These are phyloP conservation scores for Tiliqua scincoides DNA, from an alignment of 2,113 vertebrate genomes.

Conservation along the genomic window DNA sequence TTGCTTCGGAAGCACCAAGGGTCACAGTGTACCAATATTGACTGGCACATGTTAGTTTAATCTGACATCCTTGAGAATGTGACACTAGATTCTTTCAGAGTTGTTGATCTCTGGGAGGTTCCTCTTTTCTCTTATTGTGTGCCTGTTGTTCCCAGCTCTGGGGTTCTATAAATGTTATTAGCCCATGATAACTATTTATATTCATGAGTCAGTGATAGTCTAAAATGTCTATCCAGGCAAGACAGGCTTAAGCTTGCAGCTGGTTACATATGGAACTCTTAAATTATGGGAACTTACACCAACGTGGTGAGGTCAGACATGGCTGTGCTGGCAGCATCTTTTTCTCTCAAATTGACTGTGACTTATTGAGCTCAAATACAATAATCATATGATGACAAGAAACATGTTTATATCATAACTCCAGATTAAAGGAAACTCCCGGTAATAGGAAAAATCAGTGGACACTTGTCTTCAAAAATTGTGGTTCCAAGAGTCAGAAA, in stretches of 20 bases:
- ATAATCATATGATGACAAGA: slow-evolving; percentile 27
- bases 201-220: slow-evolving; percentile 79
- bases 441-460: neutral
- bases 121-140: slow-evolving; percentile 38
- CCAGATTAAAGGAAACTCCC: neutral
- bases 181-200: slow-evolving; percentile 76
- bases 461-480: slow-evolving; percentile 13
- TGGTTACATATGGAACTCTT: slow-evolving; percentile 32
- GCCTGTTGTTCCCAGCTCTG: slow-evolving; percentile 68
- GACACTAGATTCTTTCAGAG: slow-evolving; percentile 78
- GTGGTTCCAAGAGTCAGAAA: neutral
- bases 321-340: neutral
- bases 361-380: neutral
- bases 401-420: slow-evolving; percentile 16
- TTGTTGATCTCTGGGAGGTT: slow-evolving; percentile 78
- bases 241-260: slow-evolving; percentile 55
- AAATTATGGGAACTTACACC: slow-evolving; percentile 60
- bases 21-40: slow-evolving; percentile 96
- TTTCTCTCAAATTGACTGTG: neutral
- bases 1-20: slow-evolving; percentile 89
- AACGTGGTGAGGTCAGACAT: neutral
- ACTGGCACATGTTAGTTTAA: slow-evolving; percentile 91
- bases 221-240: slow-evolving; percentile 66
- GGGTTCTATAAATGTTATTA: slow-evolving; percentile 80
- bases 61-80: slow-evolving; percentile 88